Conservation (phyloP, 2,113 vertebrate species). For the Brienomyrus brachyistius region DNA sequence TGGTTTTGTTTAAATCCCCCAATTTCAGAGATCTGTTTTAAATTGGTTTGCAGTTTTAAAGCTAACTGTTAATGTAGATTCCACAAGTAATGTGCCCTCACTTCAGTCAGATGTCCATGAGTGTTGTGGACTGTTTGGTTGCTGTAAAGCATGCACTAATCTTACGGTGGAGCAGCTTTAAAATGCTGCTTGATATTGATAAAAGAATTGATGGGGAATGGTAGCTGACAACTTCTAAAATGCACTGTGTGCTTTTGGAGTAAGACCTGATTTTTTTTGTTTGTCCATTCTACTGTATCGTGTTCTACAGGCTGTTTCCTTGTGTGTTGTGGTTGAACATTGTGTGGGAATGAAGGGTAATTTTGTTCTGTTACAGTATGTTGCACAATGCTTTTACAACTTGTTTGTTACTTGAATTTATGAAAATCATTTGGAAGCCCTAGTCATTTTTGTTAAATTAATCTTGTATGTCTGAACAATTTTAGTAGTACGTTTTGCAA, state of each 20-base stretch:
- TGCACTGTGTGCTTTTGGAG: not conserved
- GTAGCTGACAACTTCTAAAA: not conserved
- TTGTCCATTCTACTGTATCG: not conserved
- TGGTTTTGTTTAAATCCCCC: not conserved
- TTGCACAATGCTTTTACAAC: not conserved
- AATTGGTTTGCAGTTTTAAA: not conserved
- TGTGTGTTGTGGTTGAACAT: not conserved
- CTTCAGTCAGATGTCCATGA: not conserved
- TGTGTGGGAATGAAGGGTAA: not conserved
- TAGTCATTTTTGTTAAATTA: not conserved
- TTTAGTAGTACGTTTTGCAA: not conserved
- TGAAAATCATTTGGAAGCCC: not conserved
- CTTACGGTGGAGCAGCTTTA: not conserved
- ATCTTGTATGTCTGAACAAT: not conserved
- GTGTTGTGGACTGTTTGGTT: not conserved
- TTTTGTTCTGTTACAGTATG: not conserved
- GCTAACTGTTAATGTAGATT: not conserved
- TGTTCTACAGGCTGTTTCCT: not conserved
- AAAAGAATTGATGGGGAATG: not conserved
- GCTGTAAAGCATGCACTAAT: not conserved
- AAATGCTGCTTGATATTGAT: not conserved
- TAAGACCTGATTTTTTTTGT: not conserved
- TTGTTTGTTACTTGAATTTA: not conserved
- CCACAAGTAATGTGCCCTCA: not conserved
- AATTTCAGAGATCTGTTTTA: not conserved